A percentile compares a stretch with the other conserved stretches of the same genome.
Conservation (phyloP, 2,797 vertebrate genomes). For the Syncerus caffer region DNA sequence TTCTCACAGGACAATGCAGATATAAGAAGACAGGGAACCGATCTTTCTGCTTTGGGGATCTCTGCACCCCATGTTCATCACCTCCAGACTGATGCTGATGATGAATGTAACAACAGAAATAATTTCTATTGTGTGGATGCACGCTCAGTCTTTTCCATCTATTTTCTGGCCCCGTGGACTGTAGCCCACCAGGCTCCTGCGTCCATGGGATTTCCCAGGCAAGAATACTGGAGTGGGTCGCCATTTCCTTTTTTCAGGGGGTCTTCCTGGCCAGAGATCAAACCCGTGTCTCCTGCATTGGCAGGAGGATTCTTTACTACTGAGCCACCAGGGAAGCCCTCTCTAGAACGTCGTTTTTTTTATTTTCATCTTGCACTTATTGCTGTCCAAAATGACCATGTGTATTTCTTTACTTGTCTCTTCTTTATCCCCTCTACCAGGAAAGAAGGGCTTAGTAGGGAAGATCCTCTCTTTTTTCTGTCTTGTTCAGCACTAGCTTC, state of each 20-base stretch:
- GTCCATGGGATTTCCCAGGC: background rate
- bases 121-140: background rate
- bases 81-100: background rate
- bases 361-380: background rate
- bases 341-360: background rate
- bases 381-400: background rate
- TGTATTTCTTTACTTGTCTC: background rate
- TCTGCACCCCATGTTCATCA: background rate
- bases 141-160: background rate
- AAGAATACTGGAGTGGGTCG: background rate
- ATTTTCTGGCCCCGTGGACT: background rate
- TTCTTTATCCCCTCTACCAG: background rate
- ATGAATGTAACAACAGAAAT: background rate
- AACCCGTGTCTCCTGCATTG: background rate
- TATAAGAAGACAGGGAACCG: no score
- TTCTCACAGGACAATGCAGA: background rate
- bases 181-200: background rate
- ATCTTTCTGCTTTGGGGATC: background rate
- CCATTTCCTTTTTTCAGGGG: background rate
- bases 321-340: background rate
- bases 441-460: background rate
- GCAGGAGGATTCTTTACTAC: background rate
- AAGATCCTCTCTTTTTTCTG: background rate
- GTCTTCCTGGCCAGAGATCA: background rate
- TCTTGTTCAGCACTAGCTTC: background rate